Base-by-base conservation (phyloP, 2,113 vertebrate species). In the Isichthys henryi region DNA sequence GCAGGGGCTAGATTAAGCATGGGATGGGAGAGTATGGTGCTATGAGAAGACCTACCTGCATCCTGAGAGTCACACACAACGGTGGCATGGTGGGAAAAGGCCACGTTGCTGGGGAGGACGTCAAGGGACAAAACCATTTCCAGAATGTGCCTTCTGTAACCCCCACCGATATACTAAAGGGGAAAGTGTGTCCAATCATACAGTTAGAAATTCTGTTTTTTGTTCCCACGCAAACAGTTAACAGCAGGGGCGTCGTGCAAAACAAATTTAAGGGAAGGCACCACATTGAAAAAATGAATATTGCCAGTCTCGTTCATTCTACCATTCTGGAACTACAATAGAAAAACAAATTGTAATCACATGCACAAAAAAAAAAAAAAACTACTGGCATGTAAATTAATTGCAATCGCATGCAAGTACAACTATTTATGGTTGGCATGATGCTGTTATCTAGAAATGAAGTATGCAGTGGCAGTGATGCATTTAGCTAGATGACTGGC, bases 91-190 rank as follows among this genome's bases (percentile, higher is more conserved):
- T 90, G 6, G 23, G 62, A 66, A 52, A 88, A 93, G 5, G 58
- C 6, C 1, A 90, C 90, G 27, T 53, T 86, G 43, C 90, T 66
- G 77, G 91, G 91, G 17, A 80, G 89, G 23, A 93, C 23, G 11
- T 89, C 31, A 21, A 93, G 77, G 35, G 90, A 89, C 56, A 92
- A 90, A n/a, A 43, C 86, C 43, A 91, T 77, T 35, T 85, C 90
- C 17, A 93, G 58, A 3, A 77, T 88, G 86, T 92, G 92, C 15
- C 89, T 91, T 88, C 92, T 91, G 77, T 88, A 66, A 6, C 88
- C 3, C 9, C 90, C 86, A 21, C 92, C 91, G n/a, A 93, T 10
- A 87, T 93, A 93, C 93, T 93, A 88, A 88, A 27, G 15, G 80
- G 52, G 17, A 56, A 48, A 58, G 31, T 7, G 2, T 15, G 21